A percentile compares a stretch with the other conserved stretches of the same genome.
Conservation (phyloP, 1,140 invertebrate genomes). For the Drosophila leontia region DNA sequence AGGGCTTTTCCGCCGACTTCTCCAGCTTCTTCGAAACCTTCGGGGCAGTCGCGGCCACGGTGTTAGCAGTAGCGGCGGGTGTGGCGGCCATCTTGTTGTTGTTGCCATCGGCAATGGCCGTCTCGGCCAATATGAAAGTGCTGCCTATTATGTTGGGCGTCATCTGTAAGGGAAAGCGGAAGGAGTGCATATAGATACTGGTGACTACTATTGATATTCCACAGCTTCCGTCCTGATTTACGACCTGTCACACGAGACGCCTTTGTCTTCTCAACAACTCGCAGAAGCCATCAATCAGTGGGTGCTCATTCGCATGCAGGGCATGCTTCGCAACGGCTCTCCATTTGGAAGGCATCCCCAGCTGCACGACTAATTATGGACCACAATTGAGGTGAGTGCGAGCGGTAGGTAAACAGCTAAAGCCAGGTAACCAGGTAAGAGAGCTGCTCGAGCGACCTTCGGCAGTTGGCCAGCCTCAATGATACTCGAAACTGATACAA, state of each 20-base stretch:
- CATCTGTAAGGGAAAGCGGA: conserved; percentile 66
- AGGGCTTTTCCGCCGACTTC: conserved; percentile 49
- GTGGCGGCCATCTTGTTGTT: conserved; percentile 71
- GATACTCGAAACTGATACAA: conserved; percentile 65
- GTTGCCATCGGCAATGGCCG: conserved; percentile 76
- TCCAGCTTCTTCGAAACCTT: conserved; percentile 36
- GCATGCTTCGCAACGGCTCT: conserved; percentile 36
- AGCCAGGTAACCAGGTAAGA: conserved; percentile 15
- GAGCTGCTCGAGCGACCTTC: conserved; percentile 57
- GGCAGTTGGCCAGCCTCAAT: conserved; percentile 60
- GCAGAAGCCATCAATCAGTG: conserved; percentile 48
- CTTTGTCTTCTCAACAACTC: conserved; percentile 37
- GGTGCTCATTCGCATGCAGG: conserved; percentile 60
- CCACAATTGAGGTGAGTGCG: conserved; percentile 57
- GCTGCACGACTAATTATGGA: conserved; percentile 73
- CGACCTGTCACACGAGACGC: conserved; percentile 51
- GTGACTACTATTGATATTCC: conserved; percentile 32
- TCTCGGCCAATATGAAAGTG: conserved; percentile 81
- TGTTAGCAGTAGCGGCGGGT: conserved; percentile 31
- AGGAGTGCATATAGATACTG: conserved; percentile 7
- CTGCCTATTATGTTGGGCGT: conserved; percentile 83
- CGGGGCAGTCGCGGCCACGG: conserved; percentile 15
- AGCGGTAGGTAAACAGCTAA: neutral
- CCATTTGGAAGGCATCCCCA: conserved; percentile 59
- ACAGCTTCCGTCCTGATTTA: conserved; percentile 68